phyloP scores from a whole-genome alignment of 2,797 vertebrate genomes.

The Odontamblyopus lacepedii region DNA sequence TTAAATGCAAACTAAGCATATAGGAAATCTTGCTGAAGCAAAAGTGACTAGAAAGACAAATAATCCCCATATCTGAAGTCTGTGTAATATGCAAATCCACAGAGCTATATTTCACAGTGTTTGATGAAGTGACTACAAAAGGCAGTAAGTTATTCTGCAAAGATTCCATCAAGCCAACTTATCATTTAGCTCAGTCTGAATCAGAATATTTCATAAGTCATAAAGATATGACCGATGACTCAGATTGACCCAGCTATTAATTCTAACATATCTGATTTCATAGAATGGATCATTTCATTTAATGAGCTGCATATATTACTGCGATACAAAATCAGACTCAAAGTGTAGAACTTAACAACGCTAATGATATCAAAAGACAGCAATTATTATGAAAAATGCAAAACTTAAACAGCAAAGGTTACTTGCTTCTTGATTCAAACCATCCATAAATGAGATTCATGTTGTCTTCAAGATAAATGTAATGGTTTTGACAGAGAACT shows the following conservation, averaged over 20 bases:
- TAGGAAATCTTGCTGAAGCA: not conserved
- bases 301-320: constrained; percentile 32
- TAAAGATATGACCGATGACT: constrained; percentile 16
- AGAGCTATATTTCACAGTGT: constrained; percentile 3
- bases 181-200: constrained; percentile 22
- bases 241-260: not conserved
- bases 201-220: constrained; percentile 22
- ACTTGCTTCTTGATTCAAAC: not conserved
- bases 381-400: not conserved
- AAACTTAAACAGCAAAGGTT: constrained; percentile 7
- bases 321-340: not conserved
- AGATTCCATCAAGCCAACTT: constrained; percentile 18
- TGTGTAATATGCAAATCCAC: constrained; percentile 10
- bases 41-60: constrained; percentile 14
- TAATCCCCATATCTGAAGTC: constrained; percentile 3
- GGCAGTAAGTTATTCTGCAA: constrained; percentile 24
- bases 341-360: constrained; percentile 17
- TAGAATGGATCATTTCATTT: constrained; percentile 12
- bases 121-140: constrained; percentile 23
- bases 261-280: constrained; percentile 24
- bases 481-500: constrained; percentile 8
- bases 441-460: not conserved
- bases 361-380: constrained; percentile 23
- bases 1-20: not conserved
- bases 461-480: constrained; percentile 1